Evolutionary conservation across 2,113 vertebrate genomes (phyloP).

Genomic region (Nothoprocta perdicaria): DNA sequence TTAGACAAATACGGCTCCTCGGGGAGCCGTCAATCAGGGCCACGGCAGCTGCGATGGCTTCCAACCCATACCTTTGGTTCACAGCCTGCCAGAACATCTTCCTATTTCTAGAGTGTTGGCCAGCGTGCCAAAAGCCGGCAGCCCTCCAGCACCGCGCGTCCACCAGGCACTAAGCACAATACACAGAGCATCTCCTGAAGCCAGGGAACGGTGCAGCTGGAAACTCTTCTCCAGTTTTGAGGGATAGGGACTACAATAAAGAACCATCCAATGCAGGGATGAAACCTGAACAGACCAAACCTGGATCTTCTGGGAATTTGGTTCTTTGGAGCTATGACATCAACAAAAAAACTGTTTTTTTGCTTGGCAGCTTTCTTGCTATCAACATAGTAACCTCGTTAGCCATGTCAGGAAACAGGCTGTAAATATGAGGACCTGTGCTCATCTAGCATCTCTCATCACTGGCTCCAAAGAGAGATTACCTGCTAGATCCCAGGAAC

Average conservation of each 20-base stretch:
- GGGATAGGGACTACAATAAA: background rate
- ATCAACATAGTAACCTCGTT: background rate
- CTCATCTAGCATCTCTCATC: background rate
- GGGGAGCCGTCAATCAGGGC: constrained; percentile 43
- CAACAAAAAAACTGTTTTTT: background rate
- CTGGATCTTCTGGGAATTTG: background rate
- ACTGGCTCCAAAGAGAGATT: background rate
- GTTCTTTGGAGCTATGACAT: background rate
- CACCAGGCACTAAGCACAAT: background rate
- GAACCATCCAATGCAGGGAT: background rate
- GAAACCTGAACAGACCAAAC: background rate
- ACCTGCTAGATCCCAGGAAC: background rate
- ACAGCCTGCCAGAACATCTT: constrained; percentile 68
- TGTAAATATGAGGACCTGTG: background rate
- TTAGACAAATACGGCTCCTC: constrained; percentile 42
- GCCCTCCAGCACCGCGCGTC: background rate
- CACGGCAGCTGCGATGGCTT: constrained; percentile 41
- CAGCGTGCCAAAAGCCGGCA: constrained; percentile 55
- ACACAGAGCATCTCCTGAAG: background rate
- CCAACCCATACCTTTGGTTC: constrained; percentile 56
- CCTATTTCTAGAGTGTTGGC: constrained; percentile 47
- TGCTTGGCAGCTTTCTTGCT: background rate
- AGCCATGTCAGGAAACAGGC: background rate
- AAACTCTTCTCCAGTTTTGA: background rate
- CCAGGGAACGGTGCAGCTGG: background rate